Evolutionary conservation across 2,797 vertebrate genomes (phyloP), one percentile per base, ranked within the genome.

Genomic region (Pangasius djambal): DNA sequence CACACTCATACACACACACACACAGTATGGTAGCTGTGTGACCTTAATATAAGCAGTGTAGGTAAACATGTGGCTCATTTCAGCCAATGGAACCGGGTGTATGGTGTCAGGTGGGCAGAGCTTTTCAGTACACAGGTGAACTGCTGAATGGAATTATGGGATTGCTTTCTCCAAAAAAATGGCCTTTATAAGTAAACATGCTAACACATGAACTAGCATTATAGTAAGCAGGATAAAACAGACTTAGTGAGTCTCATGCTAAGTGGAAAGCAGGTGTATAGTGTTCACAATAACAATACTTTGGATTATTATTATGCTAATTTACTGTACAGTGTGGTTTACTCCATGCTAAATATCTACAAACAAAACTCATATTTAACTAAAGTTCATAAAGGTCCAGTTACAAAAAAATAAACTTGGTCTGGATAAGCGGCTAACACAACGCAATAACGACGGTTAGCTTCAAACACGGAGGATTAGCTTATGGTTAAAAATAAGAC

Each of bases 11-110:
- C 20, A 34, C 81, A 57, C 16, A 75, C 44, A 77, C 44, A n/a
- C 22, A 48, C 4, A 15, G 18, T 55, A 57, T 57, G 55, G 16
- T 37, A 83, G 61, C 25, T 65, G 81, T 63, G 37, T 83, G 81
- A 63, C 81, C 59, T 63, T 83, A 83, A 63, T 83, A 40, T 83
- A 83, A 79, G 81, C 59, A 61, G 4, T 67, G 63, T 20, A 69
- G 63, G 63, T 69, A 84, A 84, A 84, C 83, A 84, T 31, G 40
- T n/a, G 40, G 25, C 7, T 48, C 13, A 12, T 59, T 59, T 81
- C n/a, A 81, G 31, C 20, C 78, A 81, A 6, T 61, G 34, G 20
- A 40, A 59, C 31, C 48, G 25, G 50, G 44, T 84, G n/a, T 20
- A 12, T n/a, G 44, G 50, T 84, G 61, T 65, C 82, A 48, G 28